phyloP scores from a whole-genome alignment of 37 sponge, comb jelly and placozoan species.

The Petrosia ficiformis region DNA sequence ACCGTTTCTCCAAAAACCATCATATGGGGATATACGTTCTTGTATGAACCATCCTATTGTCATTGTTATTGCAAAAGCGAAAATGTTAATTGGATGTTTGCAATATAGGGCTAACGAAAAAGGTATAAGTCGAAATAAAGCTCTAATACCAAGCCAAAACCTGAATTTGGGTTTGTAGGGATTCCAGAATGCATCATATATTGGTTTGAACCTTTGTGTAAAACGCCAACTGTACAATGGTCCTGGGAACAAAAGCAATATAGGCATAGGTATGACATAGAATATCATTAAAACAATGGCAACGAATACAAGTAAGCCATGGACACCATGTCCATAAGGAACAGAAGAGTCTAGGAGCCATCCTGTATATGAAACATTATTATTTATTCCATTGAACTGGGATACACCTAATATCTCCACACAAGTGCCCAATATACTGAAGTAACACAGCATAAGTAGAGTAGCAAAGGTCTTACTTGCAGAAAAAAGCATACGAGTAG shows the following conservation, averaged over 20 bases:
- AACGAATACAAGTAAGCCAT: constrained; percentile 9
- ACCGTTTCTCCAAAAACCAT: constrained; percentile 4
- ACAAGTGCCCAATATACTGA: constrained; percentile 15
- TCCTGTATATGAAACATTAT: background rate
- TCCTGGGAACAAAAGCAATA: constrained; percentile 24
- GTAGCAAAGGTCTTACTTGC: constrained; percentile 33
- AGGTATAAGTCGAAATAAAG: constrained; percentile 15
- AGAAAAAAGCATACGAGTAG: background rate
- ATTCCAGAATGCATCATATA: constrained; percentile 37
- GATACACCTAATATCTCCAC: background rate
- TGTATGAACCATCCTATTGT: constrained; percentile 4
- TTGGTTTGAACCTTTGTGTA: constrained; percentile 23
- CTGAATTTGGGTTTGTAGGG: constrained; percentile 27
- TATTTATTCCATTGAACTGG: background rate
- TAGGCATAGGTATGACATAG: constrained; percentile 22
- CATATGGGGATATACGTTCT: constrained; percentile 9
- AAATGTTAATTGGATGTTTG: background rate
- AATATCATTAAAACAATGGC: constrained; percentile 8
- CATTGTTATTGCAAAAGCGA: background rate
- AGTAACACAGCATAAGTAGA: constrained; percentile 29
- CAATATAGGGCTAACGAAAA: background rate
- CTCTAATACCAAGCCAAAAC: constrained; percentile 24
- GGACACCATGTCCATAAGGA: background rate
- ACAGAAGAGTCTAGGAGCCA: constrained; percentile 19
- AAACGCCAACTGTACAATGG: background rate